Evolutionary conservation across 2,797 vertebrate genomes (phyloP).

Genomic region (Tokudaia muenninki): DNA sequence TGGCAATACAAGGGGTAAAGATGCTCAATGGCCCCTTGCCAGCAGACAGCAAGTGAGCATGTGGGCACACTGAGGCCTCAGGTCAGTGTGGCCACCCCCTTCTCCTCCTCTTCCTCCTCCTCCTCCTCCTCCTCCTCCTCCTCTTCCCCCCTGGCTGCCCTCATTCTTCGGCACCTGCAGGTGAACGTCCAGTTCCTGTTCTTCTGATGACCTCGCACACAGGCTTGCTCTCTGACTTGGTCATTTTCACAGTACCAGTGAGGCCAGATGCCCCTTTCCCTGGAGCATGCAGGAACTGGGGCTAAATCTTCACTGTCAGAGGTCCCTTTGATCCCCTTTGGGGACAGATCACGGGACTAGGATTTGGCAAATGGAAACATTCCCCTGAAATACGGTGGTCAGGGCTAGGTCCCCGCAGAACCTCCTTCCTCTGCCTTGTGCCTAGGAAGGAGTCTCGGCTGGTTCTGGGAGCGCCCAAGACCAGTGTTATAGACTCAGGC

Average conservation of each 20-base stretch:
- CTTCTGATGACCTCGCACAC: background rate
- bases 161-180: constrained; percentile 77
- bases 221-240: constrained; percentile 29
- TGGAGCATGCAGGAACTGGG: constrained; percentile 47
- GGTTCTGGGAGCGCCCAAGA: background rate
- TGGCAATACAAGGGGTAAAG: constrained; percentile 73
- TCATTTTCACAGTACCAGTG: constrained; percentile 81
- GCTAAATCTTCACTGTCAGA: constrained; percentile 68
- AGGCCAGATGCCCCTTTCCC: constrained; percentile 68
- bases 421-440: constrained; percentile 45
- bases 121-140: background rate
- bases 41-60: constrained; percentile 45
- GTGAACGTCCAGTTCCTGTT: constrained; percentile 55
- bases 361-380: constrained; percentile 83
- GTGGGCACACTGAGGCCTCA: background rate
- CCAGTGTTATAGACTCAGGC: constrained; percentile 39
- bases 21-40: constrained; percentile 24
- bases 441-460: constrained; percentile 24
- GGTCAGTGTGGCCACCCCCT: constrained; percentile 23
- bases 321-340: constrained; percentile 81
- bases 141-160: background rate
- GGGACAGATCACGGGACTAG: constrained; percentile 75
- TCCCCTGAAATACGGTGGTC: constrained; percentile 70
- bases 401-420: constrained; percentile 31
- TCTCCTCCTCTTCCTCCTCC: background rate